These are phyloP conservation scores for Troilus luridus DNA, from an alignment of 2,888 invertebrate species.

Conservation along the genomic window DNA sequence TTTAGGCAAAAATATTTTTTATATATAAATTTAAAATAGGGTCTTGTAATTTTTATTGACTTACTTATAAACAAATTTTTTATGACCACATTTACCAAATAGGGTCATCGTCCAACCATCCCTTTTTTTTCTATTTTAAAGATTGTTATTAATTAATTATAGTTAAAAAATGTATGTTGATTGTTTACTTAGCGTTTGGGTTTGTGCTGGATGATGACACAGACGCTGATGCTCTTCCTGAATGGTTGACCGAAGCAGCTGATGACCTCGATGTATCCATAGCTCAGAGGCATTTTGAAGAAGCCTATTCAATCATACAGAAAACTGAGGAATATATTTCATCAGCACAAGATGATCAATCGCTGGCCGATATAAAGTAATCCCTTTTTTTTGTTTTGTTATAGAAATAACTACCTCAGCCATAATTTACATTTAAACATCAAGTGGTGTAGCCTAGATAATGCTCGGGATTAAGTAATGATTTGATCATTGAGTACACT, in stretches of 20 bases:
- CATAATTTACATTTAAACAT: background rate
- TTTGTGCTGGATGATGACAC: slow-evolving; percentile 68
- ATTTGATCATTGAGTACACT: too few species aligned
- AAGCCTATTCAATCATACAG: slow-evolving; percentile 87
- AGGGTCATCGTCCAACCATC: background rate
- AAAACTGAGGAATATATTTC: slow-evolving; percentile 73
- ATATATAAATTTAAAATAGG: too few species aligned
- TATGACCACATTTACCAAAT: background rate
- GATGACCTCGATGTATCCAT: slow-evolving; percentile 96
- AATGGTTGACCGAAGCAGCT: slow-evolving; percentile 91
- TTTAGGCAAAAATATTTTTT: too few species aligned
- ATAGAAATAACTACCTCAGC: background rate
- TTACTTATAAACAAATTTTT: background rate
- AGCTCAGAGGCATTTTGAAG: slow-evolving; percentile 95
- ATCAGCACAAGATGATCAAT: slow-evolving; percentile 49
- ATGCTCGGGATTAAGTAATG: background rate
- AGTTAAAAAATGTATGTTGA: slow-evolving; percentile 66
- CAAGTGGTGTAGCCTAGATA: background rate
- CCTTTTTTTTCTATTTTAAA: background rate
- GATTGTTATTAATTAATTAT: slow-evolving; percentile 67
- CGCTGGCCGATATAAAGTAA: slow-evolving; percentile 64
- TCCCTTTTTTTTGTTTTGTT: background rate
- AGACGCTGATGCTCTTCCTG: slow-evolving; percentile 73
- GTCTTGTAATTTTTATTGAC: background rate
- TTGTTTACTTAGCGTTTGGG: slow-evolving; percentile 66